Percentiles rank a stretch among this genome's conserved stretches.
phyloP scores from a whole-genome alignment of 1,140 invertebrate species.

The Aethina tumida region DNA sequence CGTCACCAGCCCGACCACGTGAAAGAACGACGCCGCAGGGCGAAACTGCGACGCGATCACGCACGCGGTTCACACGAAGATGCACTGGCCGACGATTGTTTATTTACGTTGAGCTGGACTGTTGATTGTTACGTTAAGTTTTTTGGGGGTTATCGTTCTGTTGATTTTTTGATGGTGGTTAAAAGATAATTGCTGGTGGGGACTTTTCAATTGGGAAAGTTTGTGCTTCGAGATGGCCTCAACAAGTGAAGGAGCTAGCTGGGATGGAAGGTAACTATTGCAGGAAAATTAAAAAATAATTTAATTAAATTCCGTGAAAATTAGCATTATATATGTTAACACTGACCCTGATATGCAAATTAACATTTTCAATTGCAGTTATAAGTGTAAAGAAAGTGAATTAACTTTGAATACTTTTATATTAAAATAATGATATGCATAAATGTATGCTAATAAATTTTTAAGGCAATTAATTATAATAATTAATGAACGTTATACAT shows the following conservation, averaged over 20 bases:
- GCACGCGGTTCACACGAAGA: too few species aligned
- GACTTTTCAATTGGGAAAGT: conserved; percentile 6
- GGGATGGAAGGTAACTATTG: conserved; percentile 24
- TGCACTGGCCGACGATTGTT: conserved; percentile 1
- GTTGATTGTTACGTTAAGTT: conserved; percentile 1
- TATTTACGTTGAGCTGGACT: conserved; percentile 5
- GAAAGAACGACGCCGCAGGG: too few species aligned
- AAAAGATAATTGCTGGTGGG: too few species aligned
- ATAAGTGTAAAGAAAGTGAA: not conserved
- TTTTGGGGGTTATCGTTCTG: not conserved
- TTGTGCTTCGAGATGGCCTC: conserved; percentile 16
- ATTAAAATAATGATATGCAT: not conserved
- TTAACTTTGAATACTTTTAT: not conserved
- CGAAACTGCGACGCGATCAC: too few species aligned
- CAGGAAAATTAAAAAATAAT: conserved; percentile 10
- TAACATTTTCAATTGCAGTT: not conserved
- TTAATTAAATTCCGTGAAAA: not conserved
- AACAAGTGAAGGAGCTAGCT: conserved; percentile 16
- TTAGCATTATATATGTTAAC: conserved; percentile 6
- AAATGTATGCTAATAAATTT: not conserved
- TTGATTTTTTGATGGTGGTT: conserved; percentile 1
- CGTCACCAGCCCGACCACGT: too few species aligned
- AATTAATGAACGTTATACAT: too few species aligned
- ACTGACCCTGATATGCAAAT: not conserved
- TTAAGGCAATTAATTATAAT: too few species aligned